A percentile compares a stretch with the other conserved stretches of the same genome.
Conservation (phyloP, 2,888 invertebrate species). For the Apodemia mormo region DNA sequence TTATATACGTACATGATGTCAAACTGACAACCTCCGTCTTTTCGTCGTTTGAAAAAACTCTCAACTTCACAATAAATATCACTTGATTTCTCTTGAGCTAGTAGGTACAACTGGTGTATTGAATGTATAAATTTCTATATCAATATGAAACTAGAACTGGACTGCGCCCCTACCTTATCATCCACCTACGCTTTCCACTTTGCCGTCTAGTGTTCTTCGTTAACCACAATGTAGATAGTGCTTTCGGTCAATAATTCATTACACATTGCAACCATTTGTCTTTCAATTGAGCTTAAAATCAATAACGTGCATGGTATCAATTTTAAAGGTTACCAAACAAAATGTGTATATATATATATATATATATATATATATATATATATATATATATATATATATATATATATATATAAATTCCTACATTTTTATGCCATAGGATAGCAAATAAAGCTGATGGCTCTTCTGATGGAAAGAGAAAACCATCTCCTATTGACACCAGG, state of each 20-base stretch:
- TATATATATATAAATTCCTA: no score
- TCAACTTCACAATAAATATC: neutral
- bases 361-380: no score
- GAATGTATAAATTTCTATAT: conserved; percentile 43
- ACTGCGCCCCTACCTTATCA: conserved; percentile 57
- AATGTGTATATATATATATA: no score
- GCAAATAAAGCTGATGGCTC: no score
- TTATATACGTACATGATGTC: no score
- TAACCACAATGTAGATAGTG: conserved; percentile 17
- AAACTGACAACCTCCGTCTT: no score
- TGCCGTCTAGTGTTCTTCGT: conserved; percentile 42
- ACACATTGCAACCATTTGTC: neutral
- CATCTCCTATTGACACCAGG: no score
- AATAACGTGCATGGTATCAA: neutral
- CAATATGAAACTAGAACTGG: conserved; percentile 57
- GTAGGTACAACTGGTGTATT: conserved; percentile 30
- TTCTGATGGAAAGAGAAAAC: no score
- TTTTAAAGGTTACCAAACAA: no score
- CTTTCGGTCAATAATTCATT: conserved; percentile 16
- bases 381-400: no score
- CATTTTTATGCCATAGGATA: no score
- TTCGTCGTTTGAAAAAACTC: neutral
- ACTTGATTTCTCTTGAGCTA: conserved; percentile 32
- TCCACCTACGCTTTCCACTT: conserved; percentile 60
- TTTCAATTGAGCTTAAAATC: neutral